phyloP scores from a whole-genome alignment of 2,797 vertebrate species.

The Rachycentron canadum region DNA sequence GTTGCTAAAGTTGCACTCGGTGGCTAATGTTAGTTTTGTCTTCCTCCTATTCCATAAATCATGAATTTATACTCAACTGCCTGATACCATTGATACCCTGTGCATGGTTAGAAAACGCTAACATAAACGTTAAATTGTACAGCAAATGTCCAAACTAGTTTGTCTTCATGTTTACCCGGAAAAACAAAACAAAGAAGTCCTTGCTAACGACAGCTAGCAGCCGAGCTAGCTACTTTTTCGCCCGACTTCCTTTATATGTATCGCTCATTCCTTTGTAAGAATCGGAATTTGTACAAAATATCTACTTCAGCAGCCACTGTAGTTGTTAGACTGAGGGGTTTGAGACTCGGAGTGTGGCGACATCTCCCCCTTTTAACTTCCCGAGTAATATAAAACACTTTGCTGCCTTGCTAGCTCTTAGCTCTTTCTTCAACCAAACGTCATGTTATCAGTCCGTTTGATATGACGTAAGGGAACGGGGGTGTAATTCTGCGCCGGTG shows the following conservation, averaged over 20 bases:
- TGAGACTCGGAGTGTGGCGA: slow-evolving; percentile 4
- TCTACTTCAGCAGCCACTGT: slow-evolving; percentile 20
- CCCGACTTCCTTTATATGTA: slow-evolving; percentile 67
- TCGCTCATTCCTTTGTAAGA: slow-evolving; percentile 60
- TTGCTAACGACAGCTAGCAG: slow-evolving; percentile 68
- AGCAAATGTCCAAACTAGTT: slow-evolving; percentile 5
- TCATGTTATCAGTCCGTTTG: slow-evolving; percentile 71
- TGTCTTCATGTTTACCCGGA: slow-evolving; percentile 54
- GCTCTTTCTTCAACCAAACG: slow-evolving; percentile 65
- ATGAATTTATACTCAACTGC: slow-evolving; percentile 13
- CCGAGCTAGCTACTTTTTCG: slow-evolving; percentile 71
- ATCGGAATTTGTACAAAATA: slow-evolving; percentile 21
- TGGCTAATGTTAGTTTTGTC: slow-evolving; percentile 49
- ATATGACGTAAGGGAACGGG: slow-evolving; percentile 65
- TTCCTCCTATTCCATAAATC: slow-evolving; percentile 23
- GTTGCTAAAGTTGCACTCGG: slow-evolving; percentile 62
- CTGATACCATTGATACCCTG: background rate
- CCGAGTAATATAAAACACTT: slow-evolving; percentile 57
- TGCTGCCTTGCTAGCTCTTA: slow-evolving; percentile 68
- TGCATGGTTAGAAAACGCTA: slow-evolving; percentile 30
- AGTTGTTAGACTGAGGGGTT: background rate
- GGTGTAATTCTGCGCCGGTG: slow-evolving; percentile 1
- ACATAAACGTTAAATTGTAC: background rate
- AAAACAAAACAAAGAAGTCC: slow-evolving; percentile 80
- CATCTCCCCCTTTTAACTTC: slow-evolving; percentile 61